These are phyloP conservation scores for Hormaphis cornu DNA, from an alignment of 1,140 invertebrate species.

Conservation along the genomic window DNA sequence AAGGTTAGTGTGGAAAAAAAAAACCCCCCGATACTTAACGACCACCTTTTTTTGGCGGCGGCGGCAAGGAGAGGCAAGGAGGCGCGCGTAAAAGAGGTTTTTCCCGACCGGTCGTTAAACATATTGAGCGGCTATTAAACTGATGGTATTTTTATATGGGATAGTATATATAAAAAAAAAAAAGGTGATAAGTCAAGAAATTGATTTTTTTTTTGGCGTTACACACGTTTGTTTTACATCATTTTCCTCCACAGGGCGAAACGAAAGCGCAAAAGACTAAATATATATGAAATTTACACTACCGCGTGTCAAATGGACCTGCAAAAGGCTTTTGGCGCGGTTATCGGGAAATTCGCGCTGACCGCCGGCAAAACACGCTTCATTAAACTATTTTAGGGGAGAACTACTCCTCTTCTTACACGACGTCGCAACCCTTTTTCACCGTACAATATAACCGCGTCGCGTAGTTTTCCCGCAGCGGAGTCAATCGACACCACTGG, in stretches of 20 bases:
- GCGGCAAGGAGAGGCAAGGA: background rate
- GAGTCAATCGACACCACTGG: too few relatives aligned
- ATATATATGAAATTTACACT: background rate
- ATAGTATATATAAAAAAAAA: background rate
- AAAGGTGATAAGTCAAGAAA: slow-evolving; percentile 7
- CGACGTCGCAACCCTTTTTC: too few relatives aligned
- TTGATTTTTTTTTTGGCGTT: slow-evolving; percentile 5
- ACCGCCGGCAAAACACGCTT: slow-evolving; percentile 24
- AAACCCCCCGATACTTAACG: slow-evolving; percentile 30
- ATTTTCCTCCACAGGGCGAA: background rate
- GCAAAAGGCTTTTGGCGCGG: slow-evolving; percentile 3
- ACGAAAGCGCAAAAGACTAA: background rate
- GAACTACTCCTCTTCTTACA: too few relatives aligned
- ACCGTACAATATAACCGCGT: too few relatives aligned
- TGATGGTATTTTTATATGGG: slow-evolving; percentile 20
- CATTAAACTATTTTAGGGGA: slow-evolving; percentile 18
- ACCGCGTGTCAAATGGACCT: slow-evolving; percentile 6
- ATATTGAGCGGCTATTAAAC: slow-evolving; percentile 25
- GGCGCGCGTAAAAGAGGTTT: slow-evolving; percentile 20
- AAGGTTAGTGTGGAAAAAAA: slow-evolving; percentile 25
- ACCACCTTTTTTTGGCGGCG: slow-evolving; percentile 2
- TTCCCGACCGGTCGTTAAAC: slow-evolving; percentile 26
- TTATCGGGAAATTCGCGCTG: slow-evolving; percentile 20
- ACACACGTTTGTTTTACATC: slow-evolving; percentile 19
- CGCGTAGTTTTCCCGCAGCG: too few relatives aligned